A percentile compares a stretch with the other conserved stretches of the same genome.
Evolutionary conservation across 2,113 vertebrate species (phyloP).

Genomic region (cattle (Bos taurus)): ARS-UCD2.0 NC_037339.1:81896501-81897000

Average conservation of each 20-base stretch:
- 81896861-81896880: neutral
- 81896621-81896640: neutral
- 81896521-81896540: neutral
- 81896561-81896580: neutral
- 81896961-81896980: neutral
- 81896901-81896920: neutral
- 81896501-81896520: neutral
- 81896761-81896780: neutral
- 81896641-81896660: neutral
- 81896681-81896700: neutral
- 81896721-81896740: neutral
- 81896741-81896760: neutral
- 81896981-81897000: neutral
- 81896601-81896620: neutral
- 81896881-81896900: neutral
- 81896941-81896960: neutral
- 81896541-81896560: neutral
- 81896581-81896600: neutral
- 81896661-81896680: neutral
- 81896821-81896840: neutral
- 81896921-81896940: neutral
- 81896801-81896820: neutral
- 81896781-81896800: neutral
- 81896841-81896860: neutral
- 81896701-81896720: neutral